phyloP scores from a whole-genome alignment of 2,888 invertebrate species.

The Sphaerophoria taeniata region DNA sequence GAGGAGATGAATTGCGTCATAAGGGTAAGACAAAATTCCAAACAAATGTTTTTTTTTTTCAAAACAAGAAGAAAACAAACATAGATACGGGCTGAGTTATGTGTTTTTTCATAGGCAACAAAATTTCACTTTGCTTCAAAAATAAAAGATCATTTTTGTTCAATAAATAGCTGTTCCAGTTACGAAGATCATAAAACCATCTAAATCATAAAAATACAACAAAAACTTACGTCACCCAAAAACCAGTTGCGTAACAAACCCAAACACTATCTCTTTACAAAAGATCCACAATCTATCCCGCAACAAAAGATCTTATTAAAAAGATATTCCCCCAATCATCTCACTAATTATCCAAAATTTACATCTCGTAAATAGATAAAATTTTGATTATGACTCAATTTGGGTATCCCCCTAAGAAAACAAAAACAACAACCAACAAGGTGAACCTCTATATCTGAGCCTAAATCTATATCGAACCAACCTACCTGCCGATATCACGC shows the following conservation, averaged over 20 bases:
- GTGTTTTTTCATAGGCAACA: background rate
- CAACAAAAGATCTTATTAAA: constrained; percentile 57
- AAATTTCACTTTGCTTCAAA: no score
- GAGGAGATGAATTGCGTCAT: no score
- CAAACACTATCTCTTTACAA: background rate
- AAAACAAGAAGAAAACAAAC: no score
- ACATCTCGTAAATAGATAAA: constrained; percentile 72
- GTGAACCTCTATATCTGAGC: constrained; percentile 37
- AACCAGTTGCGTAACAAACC: constrained; percentile 58
- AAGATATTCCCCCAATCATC: constrained; percentile 61
- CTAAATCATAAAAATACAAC: constrained; percentile 14
- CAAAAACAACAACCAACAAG: constrained; percentile 13
- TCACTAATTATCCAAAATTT: constrained; percentile 70
- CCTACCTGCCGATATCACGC: constrained; percentile 71
- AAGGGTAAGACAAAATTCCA: no score
- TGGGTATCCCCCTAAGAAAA: constrained; percentile 16
- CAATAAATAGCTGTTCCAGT: constrained; percentile 12
- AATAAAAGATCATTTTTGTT: background rate
- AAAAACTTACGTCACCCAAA: constrained; percentile 43
- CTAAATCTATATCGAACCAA: constrained; percentile 21
- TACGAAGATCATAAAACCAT: constrained; percentile 17
- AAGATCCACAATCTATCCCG: constrained; percentile 2
- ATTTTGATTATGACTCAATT: constrained; percentile 71
- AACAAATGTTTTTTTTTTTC: no score
- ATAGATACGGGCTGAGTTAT: no score